These are phyloP conservation scores for Polypterus bichir DNA, from an alignment of 2,113 vertebrate species.

Conservation along the genomic window DNA sequence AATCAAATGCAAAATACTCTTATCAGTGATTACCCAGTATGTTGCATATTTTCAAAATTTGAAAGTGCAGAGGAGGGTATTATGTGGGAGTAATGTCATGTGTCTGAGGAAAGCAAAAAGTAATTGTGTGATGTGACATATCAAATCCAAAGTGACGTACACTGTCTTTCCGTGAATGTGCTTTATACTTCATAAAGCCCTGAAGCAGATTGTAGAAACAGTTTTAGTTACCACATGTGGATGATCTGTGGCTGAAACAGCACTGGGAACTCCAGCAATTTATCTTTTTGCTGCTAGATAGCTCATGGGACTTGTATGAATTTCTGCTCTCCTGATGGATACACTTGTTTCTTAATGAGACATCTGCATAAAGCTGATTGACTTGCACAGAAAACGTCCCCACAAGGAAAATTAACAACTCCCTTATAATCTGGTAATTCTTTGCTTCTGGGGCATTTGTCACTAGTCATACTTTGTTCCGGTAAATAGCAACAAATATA, in stretches of 20 bases:
- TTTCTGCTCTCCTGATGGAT: neutral
- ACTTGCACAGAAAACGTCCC: neutral
- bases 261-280: neutral
- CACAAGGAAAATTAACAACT: neutral
- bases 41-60: too few relatives aligned
- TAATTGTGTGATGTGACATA: constrained; percentile 1
- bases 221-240: constrained; percentile 1
- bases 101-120: neutral
- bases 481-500: too few relatives aligned
- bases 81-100: constrained; percentile 3
- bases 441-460: neutral
- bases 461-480: too few relatives aligned
- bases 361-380: neutral
- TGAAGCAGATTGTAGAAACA: neutral
- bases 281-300: neutral
- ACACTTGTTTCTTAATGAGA: neutral
- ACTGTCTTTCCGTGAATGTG: neutral
- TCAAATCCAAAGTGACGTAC: constrained; percentile 3
- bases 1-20: too few relatives aligned
- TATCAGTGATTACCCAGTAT: too few relatives aligned
- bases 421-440: neutral
- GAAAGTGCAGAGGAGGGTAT: neutral
- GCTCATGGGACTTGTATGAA: too few relatives aligned
- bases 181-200: neutral
- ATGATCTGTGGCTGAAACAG: neutral